Evolutionary conservation across 2,888 invertebrate species (phyloP), one percentile per base, ranked within the genome.

Genomic region (Pyrocoelia pectoralis): DNA sequence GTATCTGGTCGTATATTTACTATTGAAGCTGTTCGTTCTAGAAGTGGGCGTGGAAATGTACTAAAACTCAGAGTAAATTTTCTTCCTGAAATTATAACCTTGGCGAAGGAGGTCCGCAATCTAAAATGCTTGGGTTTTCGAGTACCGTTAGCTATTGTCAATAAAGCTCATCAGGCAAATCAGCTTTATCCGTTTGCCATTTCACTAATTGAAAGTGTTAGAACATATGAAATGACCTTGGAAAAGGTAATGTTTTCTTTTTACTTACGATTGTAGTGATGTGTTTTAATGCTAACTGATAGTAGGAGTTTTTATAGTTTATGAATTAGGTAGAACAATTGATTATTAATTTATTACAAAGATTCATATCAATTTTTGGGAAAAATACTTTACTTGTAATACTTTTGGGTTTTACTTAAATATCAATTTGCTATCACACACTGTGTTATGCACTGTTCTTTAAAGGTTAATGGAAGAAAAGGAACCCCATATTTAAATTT

Each of bases 121-220:
- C 86, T 98, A 77, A 95, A 97, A 79, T 95, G 94, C 81, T 86
- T 98, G 56, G 97, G 97, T 67, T 98, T 97, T 83, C 90, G 99
- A 71, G 97, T 99, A 29, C 99, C 98, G 1, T 82, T 99, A 74
- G 95, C 97, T 0, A 98, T 99, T 70, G 97, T 99, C 24, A 99
- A 99, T 83, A 98, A 98, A 81, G 98, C 99, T 2, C 98, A 99
- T 82, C 97, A 97, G 80, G 98, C 98, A 0, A 98, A 98, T 81
- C 97, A 97, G 79, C 89, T 98, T 10, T 99, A 99, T 81, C 99
- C 99, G 0, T 98, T 95, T 84, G 99, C 98, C 13, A 98, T 99
- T 75, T 98, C 98, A 0, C 86, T 99, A 68, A 97, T 98, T 74
- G 98, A 98, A 83, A 97, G 97, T 80, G 95, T 98, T 29, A 88